These are phyloP conservation scores for zebrafish (Danio rerio) DNA, from an alignment of 2,113 vertebrate genomes.

Conservation along the genomic window GRCz12tu NC_133181.1:38929501-38930000, in stretches of 20 bases:
- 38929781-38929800: background rate
- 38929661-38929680: too few relatives aligned
- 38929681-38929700: too few relatives aligned
- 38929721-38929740: background rate
- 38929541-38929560: too few relatives aligned
- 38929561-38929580: too few relatives aligned
- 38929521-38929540: too few relatives aligned
- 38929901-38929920: background rate
- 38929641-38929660: too few relatives aligned
- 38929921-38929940: background rate
- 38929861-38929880: slow-evolving; percentile 2
- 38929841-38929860: background rate
- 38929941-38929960: background rate
- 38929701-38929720: too few relatives aligned
- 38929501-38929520: too few relatives aligned
- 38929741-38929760: background rate
- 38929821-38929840: background rate
- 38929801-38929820: background rate
- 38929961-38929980: too few relatives aligned
- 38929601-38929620: too few relatives aligned
- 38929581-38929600: too few relatives aligned
- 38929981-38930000: background rate
- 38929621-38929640: too few relatives aligned
- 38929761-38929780: background rate
- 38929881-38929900: background rate